phyloP scores from a whole-genome alignment of 2,113 vertebrate species.

The Limanda limanda region DNA sequence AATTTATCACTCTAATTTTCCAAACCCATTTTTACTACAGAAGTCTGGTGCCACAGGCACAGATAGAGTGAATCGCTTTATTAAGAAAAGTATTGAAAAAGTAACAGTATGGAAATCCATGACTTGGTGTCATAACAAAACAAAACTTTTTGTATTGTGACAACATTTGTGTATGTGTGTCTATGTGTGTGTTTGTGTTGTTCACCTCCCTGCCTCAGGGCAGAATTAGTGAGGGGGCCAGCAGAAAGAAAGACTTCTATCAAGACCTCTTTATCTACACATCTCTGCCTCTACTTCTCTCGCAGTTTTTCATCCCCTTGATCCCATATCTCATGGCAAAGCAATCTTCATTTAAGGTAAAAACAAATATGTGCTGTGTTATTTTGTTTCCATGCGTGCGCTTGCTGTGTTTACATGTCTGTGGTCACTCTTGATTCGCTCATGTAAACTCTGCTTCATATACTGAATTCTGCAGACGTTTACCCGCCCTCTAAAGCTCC shows the following conservation, averaged over 20 bases:
- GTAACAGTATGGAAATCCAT: no score
- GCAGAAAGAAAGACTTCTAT: slow-evolving; percentile 28
- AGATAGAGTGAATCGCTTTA: no score
- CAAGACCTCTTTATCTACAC: slow-evolving; percentile 19
- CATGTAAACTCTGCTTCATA: slow-evolving; percentile 7
- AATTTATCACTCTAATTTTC: no score
- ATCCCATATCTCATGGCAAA: slow-evolving; percentile 44
- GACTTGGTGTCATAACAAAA: no score
- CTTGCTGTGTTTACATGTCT: slow-evolving; percentile 2
- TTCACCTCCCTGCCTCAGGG: slow-evolving; percentile 22
- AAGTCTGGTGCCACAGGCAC: no score
- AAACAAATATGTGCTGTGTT: slow-evolving; percentile 13
- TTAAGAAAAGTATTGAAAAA: no score
- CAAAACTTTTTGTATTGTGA: no score
- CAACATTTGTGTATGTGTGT: background rate
- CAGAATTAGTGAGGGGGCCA: slow-evolving; percentile 20
- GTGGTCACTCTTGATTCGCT: background rate
- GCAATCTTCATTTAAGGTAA: slow-evolving; percentile 47
- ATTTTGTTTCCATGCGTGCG: background rate
- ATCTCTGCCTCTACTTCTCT: background rate
- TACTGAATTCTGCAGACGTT: background rate
- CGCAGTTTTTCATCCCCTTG: slow-evolving; percentile 14
- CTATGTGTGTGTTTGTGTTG: slow-evolving; percentile 20
- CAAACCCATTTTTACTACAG: no score
- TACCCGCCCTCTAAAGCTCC: background rate